Evolutionary conservation across 2,113 vertebrate genomes (phyloP), one percentile per base, ranked within the genome.

Genomic region (Rhegmatorhina hoffmannsi): DNA sequence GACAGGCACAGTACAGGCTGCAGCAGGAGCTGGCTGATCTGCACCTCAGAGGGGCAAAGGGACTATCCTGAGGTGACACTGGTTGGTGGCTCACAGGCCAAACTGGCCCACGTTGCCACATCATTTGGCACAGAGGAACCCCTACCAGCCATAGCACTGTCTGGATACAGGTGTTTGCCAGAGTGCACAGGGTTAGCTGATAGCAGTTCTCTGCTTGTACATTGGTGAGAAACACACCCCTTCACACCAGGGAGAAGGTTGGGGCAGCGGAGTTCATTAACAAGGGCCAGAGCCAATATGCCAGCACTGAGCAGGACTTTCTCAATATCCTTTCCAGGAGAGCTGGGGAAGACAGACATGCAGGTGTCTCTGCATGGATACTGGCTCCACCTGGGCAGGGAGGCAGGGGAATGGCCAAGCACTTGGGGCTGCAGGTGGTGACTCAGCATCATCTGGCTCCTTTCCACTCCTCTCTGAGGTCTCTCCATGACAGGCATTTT

Each of bases 71-170:
- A 50, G 52, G 43, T 59, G 33, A n/a, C 34, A 18, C 11, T 12
- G 18, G 6, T 13, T 77, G 49, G 23, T 69, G 44, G 47, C 10
- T 66, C 36, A 14, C 1, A 2, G 24, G 38, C 38, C 40, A 84
- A 31, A 68, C 33, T 0, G 2, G 21, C n/a, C 18, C 4, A 4
- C 9, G n/a, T 25, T 64, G 19, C 15, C 38, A 28, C 14, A 1
- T 47, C 7, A 1, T 84, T 40, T 68, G 33, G 23, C 79, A 69
- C 31, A 62, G 68, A 7, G 38, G 15, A 91, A 23, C 6, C 8
- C 29, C 53, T 73, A 49, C 46, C 68, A 89, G 50, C 21, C 64
- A 43, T n/a, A 81, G 36, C 46, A 46, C 25, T 4, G 1, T 24
- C 40, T 33, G 31, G 24, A 56, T 44, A 8, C 8, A 21, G 25